Evolutionary conservation across 1,140 invertebrate genomes (phyloP).

Genomic region (Archivesica marissinica): DNA sequence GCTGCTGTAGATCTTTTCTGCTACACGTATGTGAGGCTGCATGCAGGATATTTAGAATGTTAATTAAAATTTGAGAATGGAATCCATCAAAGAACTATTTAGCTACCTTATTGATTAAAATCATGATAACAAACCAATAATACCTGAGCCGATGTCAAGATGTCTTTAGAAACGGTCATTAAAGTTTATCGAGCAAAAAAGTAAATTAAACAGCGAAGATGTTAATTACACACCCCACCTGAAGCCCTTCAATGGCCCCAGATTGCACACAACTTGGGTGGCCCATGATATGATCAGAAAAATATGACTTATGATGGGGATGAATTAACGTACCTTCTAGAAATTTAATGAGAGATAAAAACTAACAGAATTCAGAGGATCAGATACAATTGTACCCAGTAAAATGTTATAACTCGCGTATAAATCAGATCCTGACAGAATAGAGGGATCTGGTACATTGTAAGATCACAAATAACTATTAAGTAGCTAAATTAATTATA

Average conservation of each 20-base stretch:
- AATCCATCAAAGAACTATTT: conserved; percentile 51
- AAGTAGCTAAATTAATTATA: conserved; percentile 56
- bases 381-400: conserved; percentile 46
- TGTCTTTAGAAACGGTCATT: conserved; percentile 57
- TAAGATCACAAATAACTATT: conserved; percentile 11
- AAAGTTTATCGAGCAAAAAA: conserved; percentile 59
- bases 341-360: conserved; percentile 63
- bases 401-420: conserved; percentile 47
- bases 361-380: conserved; percentile 27
- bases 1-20: conserved; percentile 53
- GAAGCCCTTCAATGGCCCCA: conserved; percentile 36
- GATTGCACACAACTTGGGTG: conserved; percentile 56
- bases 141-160: conserved; percentile 37
- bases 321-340: conserved; percentile 58
- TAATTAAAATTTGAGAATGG: conserved; percentile 38
- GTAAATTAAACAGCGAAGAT: conserved; percentile 54
- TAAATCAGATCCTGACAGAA: conserved; percentile 14
- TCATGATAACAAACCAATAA: conserved; percentile 51
- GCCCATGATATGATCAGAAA: conserved; percentile 58
- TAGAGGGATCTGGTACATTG: conserved; percentile 35
- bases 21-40: conserved; percentile 13
- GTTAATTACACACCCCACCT: conserved; percentile 48
- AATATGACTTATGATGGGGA: conserved; percentile 64
- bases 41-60: conserved; percentile 40
- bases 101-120: conserved; percentile 51